Conservation (phyloP, 2,113 vertebrate genomes). For the Perca fluviatilis region DNA sequence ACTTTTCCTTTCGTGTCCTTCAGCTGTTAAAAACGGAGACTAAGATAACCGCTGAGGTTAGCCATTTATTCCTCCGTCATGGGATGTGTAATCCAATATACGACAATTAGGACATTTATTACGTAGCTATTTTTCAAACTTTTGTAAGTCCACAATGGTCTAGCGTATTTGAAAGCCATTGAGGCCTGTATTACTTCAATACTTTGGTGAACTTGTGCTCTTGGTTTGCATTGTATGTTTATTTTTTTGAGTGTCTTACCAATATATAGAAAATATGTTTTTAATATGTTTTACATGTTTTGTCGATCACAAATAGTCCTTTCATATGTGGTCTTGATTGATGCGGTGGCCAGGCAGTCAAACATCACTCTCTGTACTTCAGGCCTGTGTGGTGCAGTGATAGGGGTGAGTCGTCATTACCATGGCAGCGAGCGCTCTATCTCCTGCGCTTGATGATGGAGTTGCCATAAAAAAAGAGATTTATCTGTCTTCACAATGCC, state of each 20-base stretch:
- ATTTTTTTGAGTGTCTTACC: neutral
- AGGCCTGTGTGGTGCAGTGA: conserved; percentile 50
- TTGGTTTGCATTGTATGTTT: conserved; percentile 3
- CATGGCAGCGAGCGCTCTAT: conserved; percentile 66
- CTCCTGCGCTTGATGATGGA: conserved; percentile 77
- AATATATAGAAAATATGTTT: conserved; percentile 21
- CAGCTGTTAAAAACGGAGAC: conserved; percentile 55
- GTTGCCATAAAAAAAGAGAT: conserved; percentile 77
- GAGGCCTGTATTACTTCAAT: neutral
- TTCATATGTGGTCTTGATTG: conserved; percentile 71
- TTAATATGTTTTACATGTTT: conserved; percentile 52
- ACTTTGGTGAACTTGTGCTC: neutral
- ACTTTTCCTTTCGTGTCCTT: conserved; percentile 50
- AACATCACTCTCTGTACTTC: conserved; percentile 62
- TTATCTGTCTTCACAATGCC: conserved; percentile 77
- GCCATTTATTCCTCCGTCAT: conserved; percentile 38
- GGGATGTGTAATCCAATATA: conserved; percentile 6
- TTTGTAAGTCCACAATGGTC: neutral
- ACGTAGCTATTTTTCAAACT: conserved; percentile 4
- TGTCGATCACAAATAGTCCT: conserved; percentile 49
- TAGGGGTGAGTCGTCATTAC: conserved; percentile 71
- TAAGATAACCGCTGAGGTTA: conserved; percentile 42
- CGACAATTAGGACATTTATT: conserved; percentile 4
- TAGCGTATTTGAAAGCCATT: neutral
- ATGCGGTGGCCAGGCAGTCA: conserved; percentile 62